phyloP scores from a whole-genome alignment of 2,888 invertebrate species.

The Malacosoma neustria region DNA sequence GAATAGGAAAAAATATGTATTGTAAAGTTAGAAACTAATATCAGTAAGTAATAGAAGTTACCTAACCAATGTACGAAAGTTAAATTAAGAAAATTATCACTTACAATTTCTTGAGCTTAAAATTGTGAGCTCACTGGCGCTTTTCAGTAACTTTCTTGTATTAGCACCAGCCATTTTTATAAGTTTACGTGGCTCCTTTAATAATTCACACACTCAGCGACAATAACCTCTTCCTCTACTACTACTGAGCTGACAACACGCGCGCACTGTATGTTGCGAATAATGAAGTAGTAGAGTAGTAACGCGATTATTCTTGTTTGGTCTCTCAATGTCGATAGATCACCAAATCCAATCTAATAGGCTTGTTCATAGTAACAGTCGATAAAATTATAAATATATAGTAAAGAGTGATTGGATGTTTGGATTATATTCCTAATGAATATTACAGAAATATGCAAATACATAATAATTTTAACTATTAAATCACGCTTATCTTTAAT shows the following conservation, averaged over 20 bases:
- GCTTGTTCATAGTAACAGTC: not conserved
- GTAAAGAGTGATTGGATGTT: no score
- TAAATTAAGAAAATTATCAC: conserved; percentile 21
- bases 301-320: no score
- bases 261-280: not conserved
- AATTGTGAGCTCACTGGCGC: conserved; percentile 36
- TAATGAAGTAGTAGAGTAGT: no score
- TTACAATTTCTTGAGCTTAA: conserved; percentile 44
- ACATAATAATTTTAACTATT: no score
- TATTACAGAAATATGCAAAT: no score
- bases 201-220: conserved; percentile 14
- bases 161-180: conserved; percentile 43
- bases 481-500: no score
- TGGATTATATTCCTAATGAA: no score
- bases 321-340: not conserved
- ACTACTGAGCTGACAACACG: not conserved
- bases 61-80: conserved; percentile 27
- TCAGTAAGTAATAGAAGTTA: no score
- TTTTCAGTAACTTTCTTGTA: conserved; percentile 45
- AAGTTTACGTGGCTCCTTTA: conserved; percentile 19
- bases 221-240: conserved; percentile 7
- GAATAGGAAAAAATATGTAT: no score
- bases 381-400: not conserved
- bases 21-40: no score
- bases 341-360: not conserved